Conservation (phyloP, 2,113 vertebrate species). For the Campylomormyrus numenius region DNA sequence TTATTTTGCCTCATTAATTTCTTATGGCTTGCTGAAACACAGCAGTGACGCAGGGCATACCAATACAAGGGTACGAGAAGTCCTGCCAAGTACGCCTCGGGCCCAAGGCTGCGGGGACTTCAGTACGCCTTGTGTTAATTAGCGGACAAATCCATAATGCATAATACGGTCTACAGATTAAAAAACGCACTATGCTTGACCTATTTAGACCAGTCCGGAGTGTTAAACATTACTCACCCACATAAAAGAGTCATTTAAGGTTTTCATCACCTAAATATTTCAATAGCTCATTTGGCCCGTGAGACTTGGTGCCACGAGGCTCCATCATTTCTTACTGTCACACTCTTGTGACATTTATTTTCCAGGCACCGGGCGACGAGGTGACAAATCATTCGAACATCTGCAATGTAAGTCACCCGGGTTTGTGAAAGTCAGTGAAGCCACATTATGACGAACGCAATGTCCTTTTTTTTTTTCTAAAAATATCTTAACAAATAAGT, state of each 20-base stretch:
- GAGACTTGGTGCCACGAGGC: slow-evolving; percentile 9
- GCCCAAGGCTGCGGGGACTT: slow-evolving; percentile 15
- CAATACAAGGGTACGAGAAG: slow-evolving; percentile 11
- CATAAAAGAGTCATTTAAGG: slow-evolving; percentile 32
- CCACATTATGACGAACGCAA: background rate
- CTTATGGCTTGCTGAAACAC: slow-evolving; percentile 17
- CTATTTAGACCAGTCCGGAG: slow-evolving; percentile 28
- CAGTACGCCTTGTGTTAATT: slow-evolving; percentile 35
- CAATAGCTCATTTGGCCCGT: slow-evolving; percentile 42
- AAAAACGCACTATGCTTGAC: slow-evolving; percentile 18
- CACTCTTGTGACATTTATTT: slow-evolving; percentile 34
- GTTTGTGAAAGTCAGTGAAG: slow-evolving; percentile 17
- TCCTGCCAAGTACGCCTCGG: background rate
- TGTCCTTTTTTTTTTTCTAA: background rate
- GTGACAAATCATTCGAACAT: slow-evolving; percentile 31
- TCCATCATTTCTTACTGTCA: slow-evolving; percentile 36
- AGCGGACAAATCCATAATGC: slow-evolving; percentile 32
- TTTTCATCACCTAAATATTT: slow-evolving; percentile 46
- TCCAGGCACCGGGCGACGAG: slow-evolving; percentile 25
- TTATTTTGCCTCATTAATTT: slow-evolving; percentile 29
- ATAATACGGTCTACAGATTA: slow-evolving; percentile 25
- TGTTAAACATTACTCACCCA: slow-evolving; percentile 30
- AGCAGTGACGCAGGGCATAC: slow-evolving; percentile 11
- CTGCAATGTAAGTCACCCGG: slow-evolving; percentile 30
- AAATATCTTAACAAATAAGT: slow-evolving; percentile 13